Base-by-base conservation (phyloP, 2,113 vertebrate species). In the Caracal caracal region DNA sequence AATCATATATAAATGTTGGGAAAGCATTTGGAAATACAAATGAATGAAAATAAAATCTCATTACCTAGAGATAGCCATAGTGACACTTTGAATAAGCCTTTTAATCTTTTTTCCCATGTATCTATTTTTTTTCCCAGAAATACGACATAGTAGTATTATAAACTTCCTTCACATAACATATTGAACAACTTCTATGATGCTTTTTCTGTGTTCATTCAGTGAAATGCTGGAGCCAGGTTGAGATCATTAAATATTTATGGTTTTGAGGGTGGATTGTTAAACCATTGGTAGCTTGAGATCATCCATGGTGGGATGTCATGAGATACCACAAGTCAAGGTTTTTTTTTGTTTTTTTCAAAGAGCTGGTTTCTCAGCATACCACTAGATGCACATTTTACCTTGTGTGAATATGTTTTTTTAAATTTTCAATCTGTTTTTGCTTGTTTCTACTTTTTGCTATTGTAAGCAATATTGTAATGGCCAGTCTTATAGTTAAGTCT, bases 31-130 rank as follows among this genome's bases (percentile, higher is more conserved):
- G 61, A 90, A 94, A 78, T 88, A 53, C 2, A 93, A 47, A 61
- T 56, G 88, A 88, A 66, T 88, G 33, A 94, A 97, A 73, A 78
- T 81, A 85, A 93, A 94, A 95, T 79, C 28, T 56, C 37, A n/a
- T 88, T 81, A 81, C 59, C 22, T 93, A 61, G 76, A 80, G 24
- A 92, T 65, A 95, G 59, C 35, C 30, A 2, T 37, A 43, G 94
- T 79, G 63, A n/a, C 24, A 70, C n/a, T 81, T 63, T 63, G 20
- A 93, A 84, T 73, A 61, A 88, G 68, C 28, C 10, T 95, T 28
- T 87, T 24, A 26, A 7, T 35, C 26, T 81, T 51, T 94, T 80
- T 71, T 15, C 4, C 47, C 51, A 4, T 22, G 9, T 40, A 13
- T 24, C 0, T 28, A 11, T 68, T 53, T 85, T 76, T 87, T 85